Evolutionary conservation across 2,888 invertebrate species (phyloP).

Genomic region (Heteropelma amictum): DNA sequence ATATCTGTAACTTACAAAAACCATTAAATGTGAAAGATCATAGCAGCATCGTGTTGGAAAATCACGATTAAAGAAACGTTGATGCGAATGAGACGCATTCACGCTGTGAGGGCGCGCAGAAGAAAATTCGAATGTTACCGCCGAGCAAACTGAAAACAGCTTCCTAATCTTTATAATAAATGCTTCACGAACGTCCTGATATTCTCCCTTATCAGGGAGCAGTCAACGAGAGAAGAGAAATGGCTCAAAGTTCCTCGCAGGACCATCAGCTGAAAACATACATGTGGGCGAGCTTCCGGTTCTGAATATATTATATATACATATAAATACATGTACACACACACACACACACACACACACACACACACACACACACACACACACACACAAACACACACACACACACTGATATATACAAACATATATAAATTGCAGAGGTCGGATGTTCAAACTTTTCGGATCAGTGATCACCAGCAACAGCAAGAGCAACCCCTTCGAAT

Average conservation of each 20-base stretch:
- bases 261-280: conserved; percentile 23
- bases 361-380: too few relatives aligned
- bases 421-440: conserved; percentile 16
- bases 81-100: too few relatives aligned
- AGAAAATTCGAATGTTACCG: conserved; percentile 1
- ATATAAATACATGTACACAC: too few relatives aligned
- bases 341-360: too few relatives aligned
- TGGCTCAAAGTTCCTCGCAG: conserved; percentile 29
- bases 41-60: too few relatives aligned
- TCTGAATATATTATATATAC: too few relatives aligned
- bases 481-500: conserved; percentile 20
- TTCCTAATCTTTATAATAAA: conserved; percentile 9
- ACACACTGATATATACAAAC: background rate
- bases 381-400: too few relatives aligned
- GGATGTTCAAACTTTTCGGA: conserved; percentile 49
- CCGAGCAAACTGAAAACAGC: background rate
- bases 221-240: conserved; percentile 26
- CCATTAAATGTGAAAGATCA: too few relatives aligned
- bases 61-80: too few relatives aligned
- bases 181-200: conserved; percentile 16
- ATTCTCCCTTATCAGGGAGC: conserved; percentile 18
- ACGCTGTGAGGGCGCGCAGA: too few relatives aligned
- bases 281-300: conserved; percentile 4
- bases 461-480: conserved; percentile 36
- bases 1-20: too few relatives aligned